Percentiles rank a stretch among this genome's conserved stretches.
Evolutionary conservation across 2,113 vertebrate genomes (phyloP).

Genomic region (Stomatorhinus ivindoensis): DNA sequence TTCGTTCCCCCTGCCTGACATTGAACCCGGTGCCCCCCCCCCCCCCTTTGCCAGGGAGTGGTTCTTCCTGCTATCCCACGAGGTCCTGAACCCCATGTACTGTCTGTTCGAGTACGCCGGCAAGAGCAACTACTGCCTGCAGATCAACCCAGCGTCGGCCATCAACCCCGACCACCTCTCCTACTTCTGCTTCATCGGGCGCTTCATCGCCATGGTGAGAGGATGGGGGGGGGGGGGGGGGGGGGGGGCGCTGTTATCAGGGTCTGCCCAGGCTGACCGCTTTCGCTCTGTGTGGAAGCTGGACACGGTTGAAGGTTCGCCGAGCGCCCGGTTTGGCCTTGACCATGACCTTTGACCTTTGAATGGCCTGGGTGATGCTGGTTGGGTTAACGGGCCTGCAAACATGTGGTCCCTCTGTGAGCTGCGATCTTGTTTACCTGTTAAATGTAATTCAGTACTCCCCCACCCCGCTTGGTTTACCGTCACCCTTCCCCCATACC

Average conservation of each 20-base stretch:
- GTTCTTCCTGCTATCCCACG: constrained; percentile 98
- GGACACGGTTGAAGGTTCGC: background rate
- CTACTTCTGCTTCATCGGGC: constrained; percentile 98
- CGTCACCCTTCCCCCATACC: background rate
- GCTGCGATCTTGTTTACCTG: background rate
- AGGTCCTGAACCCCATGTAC: constrained; percentile 99
- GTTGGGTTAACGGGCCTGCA: background rate
- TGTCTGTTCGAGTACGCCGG: constrained; percentile 98
- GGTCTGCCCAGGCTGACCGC: background rate
- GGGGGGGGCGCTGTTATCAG: background rate
- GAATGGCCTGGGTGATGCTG: background rate
- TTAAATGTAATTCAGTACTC: background rate
- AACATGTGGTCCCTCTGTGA: background rate
- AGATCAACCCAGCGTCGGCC: constrained; percentile 97
- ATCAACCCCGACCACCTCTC: constrained; percentile 99
- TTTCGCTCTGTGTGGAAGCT: background rate
- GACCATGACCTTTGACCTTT: background rate
- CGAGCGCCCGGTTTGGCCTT: background rate
- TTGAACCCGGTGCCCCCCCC: background rate
- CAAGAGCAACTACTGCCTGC: constrained; percentile 98
- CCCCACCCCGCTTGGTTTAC: background rate
- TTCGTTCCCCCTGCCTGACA: background rate
- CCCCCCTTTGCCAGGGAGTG: constrained; percentile 71
- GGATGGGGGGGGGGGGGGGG: background rate
- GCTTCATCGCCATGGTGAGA: constrained; percentile 96